These are phyloP conservation scores for Nemopilema nomurai DNA, from an alignment of 30 jellyfish, hydroid and myxozoan genomes.

Conservation along the genomic window DNA sequence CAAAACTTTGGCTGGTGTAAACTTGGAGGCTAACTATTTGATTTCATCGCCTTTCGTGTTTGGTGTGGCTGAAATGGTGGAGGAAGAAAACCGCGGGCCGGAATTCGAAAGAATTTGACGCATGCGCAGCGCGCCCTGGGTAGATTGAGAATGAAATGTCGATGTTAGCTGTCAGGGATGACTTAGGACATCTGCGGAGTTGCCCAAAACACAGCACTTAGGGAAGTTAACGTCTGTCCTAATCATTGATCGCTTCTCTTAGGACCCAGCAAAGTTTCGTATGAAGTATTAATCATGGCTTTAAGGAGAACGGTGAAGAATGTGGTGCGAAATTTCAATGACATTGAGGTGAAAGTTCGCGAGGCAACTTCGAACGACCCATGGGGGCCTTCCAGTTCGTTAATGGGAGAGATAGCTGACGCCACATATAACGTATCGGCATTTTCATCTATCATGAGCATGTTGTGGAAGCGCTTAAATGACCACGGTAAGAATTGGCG, in stretches of 20 bases:
- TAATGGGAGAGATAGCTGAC: slow-evolving; percentile 95
- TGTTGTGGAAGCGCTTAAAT: slow-evolving; percentile 95
- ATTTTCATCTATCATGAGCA: slow-evolving; percentile 83
- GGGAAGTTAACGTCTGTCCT: neutral
- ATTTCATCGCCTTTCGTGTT: too few species aligned
- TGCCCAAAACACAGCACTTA: neutral
- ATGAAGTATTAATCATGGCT: slow-evolving; percentile 73
- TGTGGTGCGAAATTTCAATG: slow-evolving; percentile 91
- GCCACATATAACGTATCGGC: slow-evolving; percentile 97
- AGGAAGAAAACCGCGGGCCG: too few species aligned
- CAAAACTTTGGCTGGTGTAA: too few species aligned
- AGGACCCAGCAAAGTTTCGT: neutral
- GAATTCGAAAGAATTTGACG: slow-evolving; percentile 44
- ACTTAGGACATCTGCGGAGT: neutral
- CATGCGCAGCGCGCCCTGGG: slow-evolving; percentile 31
- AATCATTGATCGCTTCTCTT: neutral
- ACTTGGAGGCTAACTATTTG: too few species aligned
- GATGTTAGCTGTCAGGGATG: slow-evolving; percentile 20
- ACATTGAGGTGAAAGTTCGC: slow-evolving; percentile 95
- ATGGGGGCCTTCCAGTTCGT: slow-evolving; percentile 99
- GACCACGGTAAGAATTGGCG: slow-evolving; percentile 99
- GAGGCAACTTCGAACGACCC: slow-evolving; percentile 99
- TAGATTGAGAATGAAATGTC: slow-evolving; percentile 19
- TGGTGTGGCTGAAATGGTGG: too few species aligned
- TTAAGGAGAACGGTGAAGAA: slow-evolving; percentile 93